Base-by-base conservation (phyloP, 92 coral and sea anemone genomes). In the Palythoa heliodiscus region DNA sequence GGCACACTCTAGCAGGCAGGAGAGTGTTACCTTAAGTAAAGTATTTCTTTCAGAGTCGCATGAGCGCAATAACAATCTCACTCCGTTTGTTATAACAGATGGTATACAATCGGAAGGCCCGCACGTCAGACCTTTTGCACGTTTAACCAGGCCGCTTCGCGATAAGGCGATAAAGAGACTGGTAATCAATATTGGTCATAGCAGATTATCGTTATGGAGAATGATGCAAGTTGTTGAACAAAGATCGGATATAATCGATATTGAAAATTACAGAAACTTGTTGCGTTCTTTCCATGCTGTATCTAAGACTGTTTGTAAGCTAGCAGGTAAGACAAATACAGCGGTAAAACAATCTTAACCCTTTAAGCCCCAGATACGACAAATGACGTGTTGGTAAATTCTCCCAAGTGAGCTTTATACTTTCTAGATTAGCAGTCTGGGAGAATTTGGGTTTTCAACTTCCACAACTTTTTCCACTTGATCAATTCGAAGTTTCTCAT, bases 301-400 rank as follows among this genome's bases (percentile, higher is more conserved):
- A 63, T 74, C 78, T 22, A 24, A 74, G 39, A 74, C 55, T 16
- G 52, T 74, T 43, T 74, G 78, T 43, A 74, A 74, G 39, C 7
- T 22, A 11, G 63, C 78, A 50, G 58, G 78, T 74, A 52, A 74
- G 78, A 20, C 50, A 43, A 43, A 43, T 7, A 43, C 50, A 43
- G 9, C 50, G 50, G 50, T 43, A 5, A 48, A n/a, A 22, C 48
- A 3, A 71, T 16, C 39, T 70, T 68, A n/a, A n/a, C n/a, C n/a
- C n/a, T n/a, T n/a, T n/a, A n/a, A n/a, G n/a, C n/a, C n/a, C n/a
- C n/a, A n/a, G n/a, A n/a, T n/a, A n/a, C n/a, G n/a, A n/a, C n/a
- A n/a, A n/a, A n/a, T n/a, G n/a, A n/a, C n/a, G n/a, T n/a, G n/a
- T n/a, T n/a, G n/a, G n/a, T n/a, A n/a, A n/a, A n/a, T n/a, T n/a